phyloP scores from a whole-genome alignment of 2,797 vertebrate species.

The Phaenicophaeus curvirostris region DNA sequence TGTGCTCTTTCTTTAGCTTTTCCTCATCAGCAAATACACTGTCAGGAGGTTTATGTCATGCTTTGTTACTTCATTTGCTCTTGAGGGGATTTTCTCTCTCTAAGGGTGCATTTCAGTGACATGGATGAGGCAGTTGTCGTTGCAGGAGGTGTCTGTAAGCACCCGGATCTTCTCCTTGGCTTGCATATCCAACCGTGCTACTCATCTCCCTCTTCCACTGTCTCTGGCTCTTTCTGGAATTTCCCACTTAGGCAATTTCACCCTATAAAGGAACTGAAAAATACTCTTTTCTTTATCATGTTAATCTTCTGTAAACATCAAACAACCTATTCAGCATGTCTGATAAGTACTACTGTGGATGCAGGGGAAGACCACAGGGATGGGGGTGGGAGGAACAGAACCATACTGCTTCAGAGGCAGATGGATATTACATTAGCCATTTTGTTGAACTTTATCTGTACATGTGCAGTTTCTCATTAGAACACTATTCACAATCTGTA shows the following conservation, averaged over 20 bases:
- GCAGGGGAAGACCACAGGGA: accelerated
- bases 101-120: background rate
- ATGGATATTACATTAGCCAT: background rate
- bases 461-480: background rate
- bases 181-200: background rate
- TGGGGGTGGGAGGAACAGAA: background rate
- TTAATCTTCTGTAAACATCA: background rate
- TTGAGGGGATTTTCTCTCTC: background rate
- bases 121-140: background rate
- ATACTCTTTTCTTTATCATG: background rate
- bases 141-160: background rate
- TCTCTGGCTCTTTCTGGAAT: background rate
- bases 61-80: background rate
- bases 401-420: background rate
- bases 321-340: background rate
- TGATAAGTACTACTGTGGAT: background rate
- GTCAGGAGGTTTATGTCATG: background rate
- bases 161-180: background rate
- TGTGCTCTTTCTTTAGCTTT: background rate
- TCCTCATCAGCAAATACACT: background rate
- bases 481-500: background rate
- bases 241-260: background rate
- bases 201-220: background rate
- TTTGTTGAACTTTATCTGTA: background rate
- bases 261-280: background rate